These are phyloP conservation scores for Phoxinus phoxinus DNA, from an alignment of 2,113 vertebrate species.

Conservation along the genomic window DNA sequence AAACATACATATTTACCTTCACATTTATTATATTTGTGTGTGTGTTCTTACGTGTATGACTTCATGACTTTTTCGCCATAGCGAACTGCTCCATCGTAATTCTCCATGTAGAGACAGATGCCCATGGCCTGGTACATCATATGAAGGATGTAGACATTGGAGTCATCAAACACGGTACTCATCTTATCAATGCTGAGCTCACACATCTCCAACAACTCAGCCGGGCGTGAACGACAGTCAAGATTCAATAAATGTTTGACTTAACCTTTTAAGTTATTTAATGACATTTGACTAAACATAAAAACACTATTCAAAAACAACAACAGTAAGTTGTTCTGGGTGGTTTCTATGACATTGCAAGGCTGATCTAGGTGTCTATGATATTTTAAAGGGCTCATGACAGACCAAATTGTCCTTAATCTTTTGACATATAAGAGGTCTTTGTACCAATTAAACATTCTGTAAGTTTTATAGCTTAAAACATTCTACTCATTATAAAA, in stretches of 20 bases:
- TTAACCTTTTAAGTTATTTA: background rate
- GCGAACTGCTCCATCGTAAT: slow-evolving; percentile 83
- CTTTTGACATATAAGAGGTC: too few relatives aligned
- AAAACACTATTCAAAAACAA: too few relatives aligned
- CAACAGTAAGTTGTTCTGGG: background rate
- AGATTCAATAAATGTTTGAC: slow-evolving; percentile 63
- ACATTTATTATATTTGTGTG: background rate
- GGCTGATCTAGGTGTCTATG: background rate
- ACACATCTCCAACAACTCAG: slow-evolving; percentile 93
- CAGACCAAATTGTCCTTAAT: too few relatives aligned
- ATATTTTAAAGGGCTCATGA: too few relatives aligned
- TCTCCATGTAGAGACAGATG: slow-evolving; percentile 87
- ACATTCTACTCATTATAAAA: too few relatives aligned
- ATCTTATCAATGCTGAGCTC: slow-evolving; percentile 93
- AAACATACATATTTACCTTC: background rate
- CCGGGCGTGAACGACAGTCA: slow-evolving; percentile 85
- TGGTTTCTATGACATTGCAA: background rate
- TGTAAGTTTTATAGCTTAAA: too few relatives aligned
- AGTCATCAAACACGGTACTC: slow-evolving; percentile 85
- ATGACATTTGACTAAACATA: background rate
- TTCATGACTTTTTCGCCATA: slow-evolving; percentile 91
- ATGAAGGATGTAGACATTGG: slow-evolving; percentile 94
- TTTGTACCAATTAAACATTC: too few relatives aligned
- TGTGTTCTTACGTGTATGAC: slow-evolving; percentile 83
- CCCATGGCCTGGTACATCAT: slow-evolving; percentile 99